Conservation (phyloP, 2,113 vertebrate species). For the Maccullochella peelii region DNA sequence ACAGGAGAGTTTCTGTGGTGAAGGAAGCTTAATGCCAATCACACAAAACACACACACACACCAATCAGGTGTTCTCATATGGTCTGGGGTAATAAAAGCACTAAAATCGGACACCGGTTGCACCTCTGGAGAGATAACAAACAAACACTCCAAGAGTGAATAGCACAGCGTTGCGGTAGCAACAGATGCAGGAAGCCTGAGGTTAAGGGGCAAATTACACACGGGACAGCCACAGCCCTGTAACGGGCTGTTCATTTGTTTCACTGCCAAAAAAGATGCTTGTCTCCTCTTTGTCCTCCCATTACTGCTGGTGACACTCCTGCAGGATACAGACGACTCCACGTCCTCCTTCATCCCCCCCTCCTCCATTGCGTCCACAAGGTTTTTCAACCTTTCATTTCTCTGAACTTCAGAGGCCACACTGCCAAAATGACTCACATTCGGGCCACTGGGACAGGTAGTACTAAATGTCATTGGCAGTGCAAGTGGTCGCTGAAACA, state of each 20-base stretch:
- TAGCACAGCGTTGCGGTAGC: constrained; percentile 27
- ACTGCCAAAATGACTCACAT: constrained; percentile 1
- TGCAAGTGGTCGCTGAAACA: constrained; percentile 8
- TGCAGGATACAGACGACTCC: constrained; percentile 10
- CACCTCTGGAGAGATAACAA: constrained; percentile 25
- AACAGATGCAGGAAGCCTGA: constrained; percentile 53
- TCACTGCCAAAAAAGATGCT: constrained; percentile 49
- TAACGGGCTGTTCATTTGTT: constrained; percentile 57
- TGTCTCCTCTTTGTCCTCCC: constrained; percentile 36
- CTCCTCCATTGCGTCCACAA: neutral
- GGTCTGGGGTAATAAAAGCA: constrained; percentile 43
- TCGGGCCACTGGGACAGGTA: constrained; percentile 16
- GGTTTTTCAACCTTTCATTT: constrained; percentile 34
- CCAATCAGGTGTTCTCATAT: constrained; percentile 50
- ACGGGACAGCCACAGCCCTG: constrained; percentile 18
- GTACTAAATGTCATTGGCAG: constrained; percentile 43
- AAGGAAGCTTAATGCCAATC: constrained; percentile 71
- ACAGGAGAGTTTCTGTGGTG: constrained; percentile 52
- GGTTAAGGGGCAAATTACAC: constrained; percentile 54
- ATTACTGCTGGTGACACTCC: constrained; percentile 31
- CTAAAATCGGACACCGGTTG: constrained; percentile 45
- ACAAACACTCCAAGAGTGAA: constrained; percentile 32
- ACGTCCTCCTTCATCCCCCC: constrained; percentile 2
- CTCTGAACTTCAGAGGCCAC: constrained; percentile 34
- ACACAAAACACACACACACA: constrained; percentile 57